phyloP scores from a whole-genome alignment of 92 coral and sea anemone genomes.

The Porites cylindrica region DNA sequence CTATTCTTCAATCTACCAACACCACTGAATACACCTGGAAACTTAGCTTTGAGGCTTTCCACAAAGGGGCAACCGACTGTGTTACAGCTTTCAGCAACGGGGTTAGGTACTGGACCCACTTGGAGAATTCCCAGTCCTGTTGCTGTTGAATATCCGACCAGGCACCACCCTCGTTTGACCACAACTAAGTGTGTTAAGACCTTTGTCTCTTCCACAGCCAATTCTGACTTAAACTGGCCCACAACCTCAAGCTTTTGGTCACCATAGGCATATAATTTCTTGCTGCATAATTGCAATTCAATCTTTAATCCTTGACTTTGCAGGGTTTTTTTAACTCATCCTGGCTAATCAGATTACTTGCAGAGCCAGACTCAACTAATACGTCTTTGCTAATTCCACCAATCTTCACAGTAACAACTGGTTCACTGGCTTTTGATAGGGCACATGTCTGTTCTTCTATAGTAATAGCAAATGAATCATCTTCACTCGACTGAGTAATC shows the following conservation, averaged over 20 bases:
- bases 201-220: constrained; percentile 9
- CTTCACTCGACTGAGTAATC: neutral
- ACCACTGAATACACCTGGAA: neutral
- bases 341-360: constrained; percentile 49
- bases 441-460: constrained; percentile 12
- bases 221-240: constrained; percentile 47
- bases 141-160: constrained; percentile 58
- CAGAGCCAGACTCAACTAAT: constrained; percentile 70
- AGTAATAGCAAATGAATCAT: constrained; percentile 10
- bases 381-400: constrained; percentile 57
- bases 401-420: constrained; percentile 56
- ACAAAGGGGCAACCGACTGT: neutral
- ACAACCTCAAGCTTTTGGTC: constrained; percentile 43
- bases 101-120: constrained; percentile 56
- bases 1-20: neutral
- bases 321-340: constrained; percentile 4
- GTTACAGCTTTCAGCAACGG: constrained; percentile 32
- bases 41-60: neutral
- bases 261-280: constrained; percentile 3
- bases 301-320: neutral
- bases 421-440: constrained; percentile 8
- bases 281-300: too few relatives aligned
- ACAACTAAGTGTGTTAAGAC: constrained; percentile 39
- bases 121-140: constrained; percentile 58
- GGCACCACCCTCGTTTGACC: constrained; percentile 37